A percentile compares a stretch with the other conserved stretches of the same genome.
These are phyloP conservation scores for Hylia prasina DNA, from an alignment of 2,113 vertebrate species.

Conservation along the genomic window DNA sequence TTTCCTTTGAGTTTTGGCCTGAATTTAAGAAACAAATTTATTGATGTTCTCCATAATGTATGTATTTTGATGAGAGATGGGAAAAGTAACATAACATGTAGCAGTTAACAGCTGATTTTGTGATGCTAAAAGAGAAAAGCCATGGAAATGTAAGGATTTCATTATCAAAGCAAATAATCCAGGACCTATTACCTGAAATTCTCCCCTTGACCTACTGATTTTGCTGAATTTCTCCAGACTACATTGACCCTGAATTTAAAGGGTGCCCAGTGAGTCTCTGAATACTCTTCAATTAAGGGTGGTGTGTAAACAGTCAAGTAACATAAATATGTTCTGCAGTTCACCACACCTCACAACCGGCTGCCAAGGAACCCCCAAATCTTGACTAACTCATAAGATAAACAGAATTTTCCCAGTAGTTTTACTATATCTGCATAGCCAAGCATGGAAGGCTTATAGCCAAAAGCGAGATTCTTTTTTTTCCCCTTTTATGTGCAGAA, in stretches of 20 bases:
- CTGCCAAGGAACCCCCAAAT: not conserved
- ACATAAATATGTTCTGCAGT: not conserved
- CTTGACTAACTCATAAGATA: not conserved
- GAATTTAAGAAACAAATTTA: not conserved
- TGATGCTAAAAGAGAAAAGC: not conserved
- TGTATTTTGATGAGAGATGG: not conserved
- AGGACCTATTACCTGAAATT: not conserved
- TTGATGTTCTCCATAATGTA: not conserved
- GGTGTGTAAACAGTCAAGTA: not conserved
- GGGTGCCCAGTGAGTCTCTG: not conserved
- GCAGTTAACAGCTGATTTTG: not conserved
- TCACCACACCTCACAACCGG: not conserved
- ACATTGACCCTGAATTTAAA: not conserved
- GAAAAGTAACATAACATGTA: not conserved
- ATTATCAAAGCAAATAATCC: not conserved
- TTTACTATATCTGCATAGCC: not conserved
- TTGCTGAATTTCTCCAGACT: not conserved
- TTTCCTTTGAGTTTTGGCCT: not conserved
- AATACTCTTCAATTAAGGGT: not conserved
- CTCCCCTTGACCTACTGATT: not conserved
- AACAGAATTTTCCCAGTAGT: not conserved
- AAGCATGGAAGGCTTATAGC: not conserved
- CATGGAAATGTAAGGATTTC: not conserved
- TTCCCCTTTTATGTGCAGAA: not conserved
- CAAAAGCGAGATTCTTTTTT: not conserved